A percentile compares a stretch with the other conserved stretches of the same genome.
These are phyloP conservation scores for Cricetomys ansorgei DNA, from an alignment of 2,113 vertebrate genomes.

Conservation along the genomic window DNA sequence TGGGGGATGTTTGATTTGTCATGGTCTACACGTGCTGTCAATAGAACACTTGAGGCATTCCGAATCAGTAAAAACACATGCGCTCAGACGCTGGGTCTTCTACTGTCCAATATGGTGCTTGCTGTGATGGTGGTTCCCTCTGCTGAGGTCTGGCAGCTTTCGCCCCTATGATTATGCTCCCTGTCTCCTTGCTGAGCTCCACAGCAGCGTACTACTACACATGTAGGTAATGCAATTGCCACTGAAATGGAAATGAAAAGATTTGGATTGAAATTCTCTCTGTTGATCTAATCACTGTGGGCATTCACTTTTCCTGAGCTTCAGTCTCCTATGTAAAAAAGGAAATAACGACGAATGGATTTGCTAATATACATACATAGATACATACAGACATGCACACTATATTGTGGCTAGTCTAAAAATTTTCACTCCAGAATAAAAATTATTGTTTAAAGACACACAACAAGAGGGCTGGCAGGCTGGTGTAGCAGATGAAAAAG, in stretches of 20 bases:
- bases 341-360: neutral
- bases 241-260: neutral
- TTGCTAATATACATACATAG: neutral
- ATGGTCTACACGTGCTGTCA: too few relatives aligned
- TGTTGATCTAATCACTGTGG: neutral
- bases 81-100: too few relatives aligned
- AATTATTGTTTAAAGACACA: neutral
- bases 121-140: too few relatives aligned
- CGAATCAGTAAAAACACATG: too few relatives aligned
- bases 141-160: too few relatives aligned
- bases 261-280: neutral
- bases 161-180: too few relatives aligned
- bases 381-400: neutral
- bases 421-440: conserved; percentile 37
- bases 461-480: neutral
- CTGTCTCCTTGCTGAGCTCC: too few relatives aligned
- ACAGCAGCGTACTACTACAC: too few relatives aligned
- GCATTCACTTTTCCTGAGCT: neutral
- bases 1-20: too few relatives aligned
- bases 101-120: too few relatives aligned
- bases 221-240: neutral
- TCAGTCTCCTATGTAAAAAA: neutral
- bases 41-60: too few relatives aligned
- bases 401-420: neutral
- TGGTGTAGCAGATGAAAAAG: neutral